Conservation (phyloP, 2,113 vertebrate genomes). For the Grammomys dolichurus region DNA sequence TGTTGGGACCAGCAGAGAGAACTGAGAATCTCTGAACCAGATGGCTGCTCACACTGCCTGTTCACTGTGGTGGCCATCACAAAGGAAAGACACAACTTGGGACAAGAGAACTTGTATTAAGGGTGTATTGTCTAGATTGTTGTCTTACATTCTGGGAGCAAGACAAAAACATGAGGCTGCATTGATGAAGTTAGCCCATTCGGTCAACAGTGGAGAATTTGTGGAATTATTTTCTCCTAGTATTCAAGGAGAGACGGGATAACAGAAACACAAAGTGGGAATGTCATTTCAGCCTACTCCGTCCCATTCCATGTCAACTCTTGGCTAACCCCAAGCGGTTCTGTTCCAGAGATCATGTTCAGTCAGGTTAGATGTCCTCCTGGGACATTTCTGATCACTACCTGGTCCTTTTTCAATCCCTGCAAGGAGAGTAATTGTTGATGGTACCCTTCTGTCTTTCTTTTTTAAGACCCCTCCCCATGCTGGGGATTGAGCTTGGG, state of each 20-base stretch:
- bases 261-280: neutral
- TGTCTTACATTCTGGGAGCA: neutral
- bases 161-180: neutral
- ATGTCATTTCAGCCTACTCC: constrained; percentile 12
- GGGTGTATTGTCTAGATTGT: neutral
- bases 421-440: neutral
- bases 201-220: neutral
- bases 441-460: neutral
- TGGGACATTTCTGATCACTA: neutral
- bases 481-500: neutral
- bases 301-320: neutral
- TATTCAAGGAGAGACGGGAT: neutral
- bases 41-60: neutral
- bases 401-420: neutral
- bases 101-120: constrained; percentile 8
- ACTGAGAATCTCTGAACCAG: neutral
- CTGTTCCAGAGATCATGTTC: neutral
- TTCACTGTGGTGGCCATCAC: neutral
- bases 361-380: neutral
- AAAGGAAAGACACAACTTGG: neutral
- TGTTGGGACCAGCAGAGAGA: neutral
- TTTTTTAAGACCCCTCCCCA: neutral
- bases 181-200: neutral
- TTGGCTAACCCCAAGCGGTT: neutral
- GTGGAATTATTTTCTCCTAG: constrained; percentile 27